Conservation (phyloP, 2,888 invertebrate species). For the Xiphydria camelus region DNA sequence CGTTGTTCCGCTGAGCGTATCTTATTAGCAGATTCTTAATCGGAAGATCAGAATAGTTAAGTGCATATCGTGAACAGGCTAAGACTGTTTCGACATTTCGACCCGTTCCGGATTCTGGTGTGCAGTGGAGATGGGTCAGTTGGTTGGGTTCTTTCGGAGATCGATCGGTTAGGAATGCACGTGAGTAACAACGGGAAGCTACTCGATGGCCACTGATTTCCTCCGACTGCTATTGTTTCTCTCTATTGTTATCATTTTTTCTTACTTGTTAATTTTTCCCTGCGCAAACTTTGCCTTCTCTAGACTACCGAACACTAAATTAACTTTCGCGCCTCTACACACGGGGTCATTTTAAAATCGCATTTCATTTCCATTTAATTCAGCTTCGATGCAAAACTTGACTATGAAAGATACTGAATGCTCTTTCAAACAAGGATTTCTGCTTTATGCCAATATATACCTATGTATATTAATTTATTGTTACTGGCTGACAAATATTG, state of each 20-base stretch:
- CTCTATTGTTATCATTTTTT: not conserved
- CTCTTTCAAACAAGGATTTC: no score
- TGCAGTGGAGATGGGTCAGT: conserved; percentile 98
- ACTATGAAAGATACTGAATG: no score
- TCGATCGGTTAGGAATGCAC: conserved; percentile 93
- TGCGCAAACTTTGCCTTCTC: not conserved
- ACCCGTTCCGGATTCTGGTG: conserved; percentile 92
- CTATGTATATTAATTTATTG: no score
- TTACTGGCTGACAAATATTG: no score
- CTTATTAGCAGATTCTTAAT: no score
- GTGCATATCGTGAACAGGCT: conserved; percentile 60
- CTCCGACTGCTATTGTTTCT: not conserved
- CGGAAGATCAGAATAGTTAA: not conserved
- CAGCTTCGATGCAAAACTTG: no score
- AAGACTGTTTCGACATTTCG: conserved; percentile 90
- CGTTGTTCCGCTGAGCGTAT: no score
- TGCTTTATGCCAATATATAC: no score
- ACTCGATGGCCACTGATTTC: conserved; percentile 21
- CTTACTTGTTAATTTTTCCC: not conserved
- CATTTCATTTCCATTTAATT: no score
- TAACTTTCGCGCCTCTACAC: no score
- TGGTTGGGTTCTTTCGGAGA: conserved; percentile 96
- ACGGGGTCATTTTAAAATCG: no score
- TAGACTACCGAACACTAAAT: no score
- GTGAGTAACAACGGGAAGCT: conserved; percentile 63